Evolutionary conservation across 2,797 vertebrate genomes (phyloP).

Genomic region (Heteromormyrus szaboi): DNA sequence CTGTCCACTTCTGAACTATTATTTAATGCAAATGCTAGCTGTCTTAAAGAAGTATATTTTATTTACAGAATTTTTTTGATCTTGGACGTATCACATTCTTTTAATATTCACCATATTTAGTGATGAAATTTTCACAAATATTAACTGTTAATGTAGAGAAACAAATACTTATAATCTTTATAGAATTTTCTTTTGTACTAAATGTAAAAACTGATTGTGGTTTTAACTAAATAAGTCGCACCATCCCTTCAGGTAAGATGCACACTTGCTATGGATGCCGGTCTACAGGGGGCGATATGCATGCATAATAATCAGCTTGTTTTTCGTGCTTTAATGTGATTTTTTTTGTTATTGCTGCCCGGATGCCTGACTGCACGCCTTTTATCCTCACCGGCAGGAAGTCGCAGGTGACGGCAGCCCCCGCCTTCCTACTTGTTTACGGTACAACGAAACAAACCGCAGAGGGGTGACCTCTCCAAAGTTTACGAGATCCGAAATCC

Average conservation of each 20-base stretch:
- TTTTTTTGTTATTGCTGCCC: conserved; percentile 34
- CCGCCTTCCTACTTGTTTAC: conserved; percentile 70
- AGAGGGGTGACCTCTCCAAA: conserved; percentile 63
- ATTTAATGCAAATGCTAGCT: background rate
- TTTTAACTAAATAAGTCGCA: background rate
- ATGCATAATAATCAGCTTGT: background rate
- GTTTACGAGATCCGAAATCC: conserved; percentile 54
- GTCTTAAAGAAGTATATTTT: background rate
- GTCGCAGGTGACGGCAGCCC: conserved; percentile 45
- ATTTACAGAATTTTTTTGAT: background rate
- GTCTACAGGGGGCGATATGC: background rate
- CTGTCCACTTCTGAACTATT: background rate
- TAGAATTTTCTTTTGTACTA: background rate
- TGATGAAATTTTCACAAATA: background rate
- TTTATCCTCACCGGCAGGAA: conserved; percentile 49
- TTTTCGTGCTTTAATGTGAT: background rate
- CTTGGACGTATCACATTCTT: background rate
- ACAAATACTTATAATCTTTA: background rate
- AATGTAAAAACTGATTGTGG: background rate
- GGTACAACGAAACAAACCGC: conserved; percentile 52
- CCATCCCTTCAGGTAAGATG: background rate
- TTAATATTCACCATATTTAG: background rate
- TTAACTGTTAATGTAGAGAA: background rate
- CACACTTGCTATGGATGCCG: background rate
- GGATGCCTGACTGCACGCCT: conserved; percentile 34